phyloP scores from a whole-genome alignment of 2,113 vertebrate genomes.

The Castor canadensis region DNA sequence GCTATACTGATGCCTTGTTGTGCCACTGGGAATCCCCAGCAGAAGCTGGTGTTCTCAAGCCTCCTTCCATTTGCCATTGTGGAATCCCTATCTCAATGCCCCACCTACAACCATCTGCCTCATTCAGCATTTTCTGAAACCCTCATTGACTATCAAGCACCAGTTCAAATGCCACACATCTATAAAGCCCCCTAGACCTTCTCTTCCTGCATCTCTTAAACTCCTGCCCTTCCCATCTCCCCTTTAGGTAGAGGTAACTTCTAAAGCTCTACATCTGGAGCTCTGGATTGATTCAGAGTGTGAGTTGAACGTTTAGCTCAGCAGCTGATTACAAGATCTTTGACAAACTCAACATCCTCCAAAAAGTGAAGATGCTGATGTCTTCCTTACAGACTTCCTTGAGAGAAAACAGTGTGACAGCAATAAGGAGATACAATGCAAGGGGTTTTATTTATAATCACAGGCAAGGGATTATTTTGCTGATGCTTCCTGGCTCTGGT shows the following conservation, averaged over 20 bases:
- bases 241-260: not conserved
- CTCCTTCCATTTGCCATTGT: not conserved
- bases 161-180: not conserved
- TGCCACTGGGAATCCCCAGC: not conserved
- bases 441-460: not conserved
- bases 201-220: rapidly evolving
- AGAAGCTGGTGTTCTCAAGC: not conserved
- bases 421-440: too few species aligned
- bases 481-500: not conserved
- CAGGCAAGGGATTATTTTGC: not conserved
- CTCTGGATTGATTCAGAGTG: not conserved
- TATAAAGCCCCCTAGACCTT: not conserved
- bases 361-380: not conserved
- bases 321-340: not conserved
- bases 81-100: too few species aligned
- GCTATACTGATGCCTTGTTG: not conserved
- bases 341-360: not conserved
- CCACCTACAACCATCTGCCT: not conserved
- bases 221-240: not conserved
- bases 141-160: not conserved
- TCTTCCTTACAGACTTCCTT: not conserved
- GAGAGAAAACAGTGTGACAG: not conserved
- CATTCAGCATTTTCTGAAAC: not conserved
- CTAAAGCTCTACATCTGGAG: not conserved
- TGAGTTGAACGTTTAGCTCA: not conserved